Base-by-base conservation (phyloP, 2,888 invertebrate species). In the Drosophila flavopinicola region DNA sequence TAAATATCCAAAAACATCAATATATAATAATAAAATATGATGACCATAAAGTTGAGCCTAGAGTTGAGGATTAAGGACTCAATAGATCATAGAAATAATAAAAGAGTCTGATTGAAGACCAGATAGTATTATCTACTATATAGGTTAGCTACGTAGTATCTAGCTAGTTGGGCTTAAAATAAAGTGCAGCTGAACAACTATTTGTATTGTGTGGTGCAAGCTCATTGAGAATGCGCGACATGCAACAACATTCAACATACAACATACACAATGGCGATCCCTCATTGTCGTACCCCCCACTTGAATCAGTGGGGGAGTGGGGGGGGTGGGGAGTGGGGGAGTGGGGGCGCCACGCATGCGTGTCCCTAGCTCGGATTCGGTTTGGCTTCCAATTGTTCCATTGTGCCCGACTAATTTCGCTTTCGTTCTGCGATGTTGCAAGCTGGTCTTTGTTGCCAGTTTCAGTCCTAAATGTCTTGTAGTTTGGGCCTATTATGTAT, bases 401-500 rank as follows among this genome's bases (percentile, higher is more conserved):
- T 49, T 56, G 47, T 65, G 24, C 47, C 51, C 32, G 39, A 71
- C 75, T 68, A 68, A 75, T 70, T 73, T 73, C 71, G 60, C 51
- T 75, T 75, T 75, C 60, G 64, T 56, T 65, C 37, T 33, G 49
- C 52, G 35, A 23, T 44, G 42, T 49, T 27, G 49, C 17, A 27
- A 10, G n/a, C n/a, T n/a, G n/a, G 27, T 27, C 17, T 6, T 44
- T 42, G 27, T 42, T 42, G 59, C 49, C 35, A 48, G 52, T 69
- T 61, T 39, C 11, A 35, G 51, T 69, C 38, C 38, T 32, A 71
- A 71, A 70, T 75, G 54, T 54, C 61, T 70, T 57, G 58, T 70
- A 59, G 75, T 71, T 74, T 51, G 66, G 23, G 35, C 52, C 70
- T 64, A 76, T 76, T 76, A 76, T 78, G 64, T 70, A 78, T 78